Evolutionary conservation across 2,113 vertebrate genomes (phyloP), one percentile per base, ranked within the genome.

Genomic region (Marmota flaviventris): DNA sequence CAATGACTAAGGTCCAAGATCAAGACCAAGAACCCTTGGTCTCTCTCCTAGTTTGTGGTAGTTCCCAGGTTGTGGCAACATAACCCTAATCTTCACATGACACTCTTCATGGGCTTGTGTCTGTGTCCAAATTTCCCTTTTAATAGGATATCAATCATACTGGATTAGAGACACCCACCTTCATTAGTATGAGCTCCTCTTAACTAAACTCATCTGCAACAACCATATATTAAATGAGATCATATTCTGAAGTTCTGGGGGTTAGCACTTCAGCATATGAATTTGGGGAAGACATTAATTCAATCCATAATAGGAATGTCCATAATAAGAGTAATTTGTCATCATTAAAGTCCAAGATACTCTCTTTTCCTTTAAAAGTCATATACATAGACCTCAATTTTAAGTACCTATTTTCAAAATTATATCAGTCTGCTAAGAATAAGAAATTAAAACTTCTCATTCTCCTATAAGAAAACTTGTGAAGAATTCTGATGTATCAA

Each of bases 271-370:
- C 22, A 69, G 56, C 10, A 51, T 63, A 58, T n/a, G 51, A 69
- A 76, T 76, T 42, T 42, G 0, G 48, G 5, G 24, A 7, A 42
- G 34, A 86, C 39, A 90, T 9, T 9, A 86, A 81, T 70, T 90
- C 17, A 37, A 89, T 85, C 22, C 37, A 34, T 72, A 65, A n/a
- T 0, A 65, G 25, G 32, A 97, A 72, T 72, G 27, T 65, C 70
- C 39, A 85, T n/a, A 86, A 70, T n/a, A 69, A 91, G 82, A 95
- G 48, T 45, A 78, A 83, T 90, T 61, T n/a, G 29, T 61, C 51
- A 70, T 76, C 7, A 69, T 79, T 72, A 29, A 92, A 56, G 25
- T 32, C 56, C 27, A 65, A 91, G 32, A 58, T 91, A 29, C 24
- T 81, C 4, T 58, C 65, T 89, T 61, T 53, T 51, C 78, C 29